phyloP scores from a whole-genome alignment of 2,888 invertebrate species.

The Rhamnusium bicolor region DNA sequence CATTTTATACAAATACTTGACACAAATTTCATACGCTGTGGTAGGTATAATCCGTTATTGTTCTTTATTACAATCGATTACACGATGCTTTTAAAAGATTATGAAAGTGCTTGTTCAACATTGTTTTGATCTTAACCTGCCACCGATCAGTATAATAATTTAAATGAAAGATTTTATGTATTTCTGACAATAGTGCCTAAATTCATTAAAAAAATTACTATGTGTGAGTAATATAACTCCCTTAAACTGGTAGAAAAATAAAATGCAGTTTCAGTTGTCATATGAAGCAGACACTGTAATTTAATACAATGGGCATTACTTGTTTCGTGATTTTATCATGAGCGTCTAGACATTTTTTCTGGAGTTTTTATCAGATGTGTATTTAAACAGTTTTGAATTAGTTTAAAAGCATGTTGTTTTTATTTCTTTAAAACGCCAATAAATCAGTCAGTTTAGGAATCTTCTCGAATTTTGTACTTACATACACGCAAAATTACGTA shows the following conservation, averaged over 20 bases:
- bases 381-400: not conserved
- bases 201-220: not conserved
- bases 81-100: slow-evolving; percentile 32
- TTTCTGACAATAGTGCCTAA: not conserved
- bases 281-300: not conserved
- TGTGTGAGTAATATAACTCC: not conserved
- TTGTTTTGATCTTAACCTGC: slow-evolving; percentile 32
- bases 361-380: not conserved
- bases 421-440: too few relatives aligned
- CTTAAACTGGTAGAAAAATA: not conserved
- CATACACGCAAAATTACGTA: too few relatives aligned
- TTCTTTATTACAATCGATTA: slow-evolving; percentile 38
- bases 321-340: not conserved
- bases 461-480: too few relatives aligned
- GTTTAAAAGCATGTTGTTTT: not conserved
- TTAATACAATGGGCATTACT: not conserved
- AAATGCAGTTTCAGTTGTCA: not conserved
- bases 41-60: slow-evolving; percentile 40
- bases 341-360: not conserved
- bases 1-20: not conserved
- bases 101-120: slow-evolving; percentile 25
- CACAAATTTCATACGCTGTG: slow-evolving; percentile 14
- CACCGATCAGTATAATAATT: slow-evolving; percentile 25
- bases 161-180: slow-evolving; percentile 1
- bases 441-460: too few relatives aligned